These are phyloP conservation scores for Chesias legatella DNA, from an alignment of 2,888 invertebrate species.

Conservation along the genomic window DNA sequence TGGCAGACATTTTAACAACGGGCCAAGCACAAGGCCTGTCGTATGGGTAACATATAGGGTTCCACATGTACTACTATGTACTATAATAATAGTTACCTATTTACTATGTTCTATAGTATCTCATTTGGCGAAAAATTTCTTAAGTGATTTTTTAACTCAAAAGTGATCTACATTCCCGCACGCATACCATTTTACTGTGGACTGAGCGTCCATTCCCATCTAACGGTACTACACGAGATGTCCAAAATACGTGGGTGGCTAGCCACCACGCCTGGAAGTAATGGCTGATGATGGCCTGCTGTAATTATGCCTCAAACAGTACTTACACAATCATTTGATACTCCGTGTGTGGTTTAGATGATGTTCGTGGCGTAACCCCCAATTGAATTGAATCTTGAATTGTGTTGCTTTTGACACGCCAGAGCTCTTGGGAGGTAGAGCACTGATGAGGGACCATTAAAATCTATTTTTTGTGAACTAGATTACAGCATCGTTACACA, in stretches of 20 bases:
- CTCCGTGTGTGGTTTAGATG: constrained; percentile 59
- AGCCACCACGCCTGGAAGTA: constrained; percentile 52
- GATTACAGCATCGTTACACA: not conserved
- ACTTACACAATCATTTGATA: constrained; percentile 55
- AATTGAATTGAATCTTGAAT: constrained; percentile 13
- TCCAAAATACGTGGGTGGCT: constrained; percentile 51
- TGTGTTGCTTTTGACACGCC: constrained; percentile 4
- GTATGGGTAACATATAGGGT: too few species aligned
- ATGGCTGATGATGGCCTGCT: constrained; percentile 52
- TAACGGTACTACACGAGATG: constrained; percentile 15
- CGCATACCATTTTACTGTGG: too few species aligned
- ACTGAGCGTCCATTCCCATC: constrained; percentile 15
- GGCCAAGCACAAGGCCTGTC: too few species aligned
- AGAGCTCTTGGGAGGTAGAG: not conserved
- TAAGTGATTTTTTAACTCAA: too few species aligned
- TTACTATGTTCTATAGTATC: too few species aligned
- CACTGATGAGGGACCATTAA: not conserved
- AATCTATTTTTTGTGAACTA: not conserved
- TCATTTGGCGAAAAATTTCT: too few species aligned
- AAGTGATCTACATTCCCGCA: too few species aligned
- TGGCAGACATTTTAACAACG: too few species aligned
- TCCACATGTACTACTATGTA: too few species aligned
- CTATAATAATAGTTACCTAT: too few species aligned
- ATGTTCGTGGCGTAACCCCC: constrained; percentile 21
- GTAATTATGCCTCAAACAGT: constrained; percentile 68